These are phyloP conservation scores for Sinohyriopsis cumingii DNA, from an alignment of 2,888 invertebrate genomes.

Conservation along the genomic window DNA sequence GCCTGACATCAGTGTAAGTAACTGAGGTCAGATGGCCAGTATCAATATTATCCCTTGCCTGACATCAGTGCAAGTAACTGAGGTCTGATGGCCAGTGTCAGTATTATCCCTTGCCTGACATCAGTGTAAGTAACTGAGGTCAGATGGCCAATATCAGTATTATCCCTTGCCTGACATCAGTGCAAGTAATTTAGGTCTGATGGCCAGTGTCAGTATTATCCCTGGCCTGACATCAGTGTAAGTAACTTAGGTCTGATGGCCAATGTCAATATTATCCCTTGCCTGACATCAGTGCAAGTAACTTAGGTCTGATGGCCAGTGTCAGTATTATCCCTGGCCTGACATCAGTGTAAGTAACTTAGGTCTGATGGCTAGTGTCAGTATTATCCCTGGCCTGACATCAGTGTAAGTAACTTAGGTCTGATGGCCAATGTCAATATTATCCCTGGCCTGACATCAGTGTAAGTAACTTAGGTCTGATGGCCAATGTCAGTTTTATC, in stretches of 20 bases:
- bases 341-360: slow-evolving; percentile 81
- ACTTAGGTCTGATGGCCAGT: slow-evolving; percentile 87
- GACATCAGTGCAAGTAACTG: slow-evolving; percentile 77
- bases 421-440: slow-evolving; percentile 97
- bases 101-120: slow-evolving; percentile 90
- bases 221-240: slow-evolving; percentile 89
- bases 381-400: slow-evolving; percentile 90
- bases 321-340: slow-evolving; percentile 94
- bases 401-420: slow-evolving; percentile 81
- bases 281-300: slow-evolving; percentile 85
- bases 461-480: slow-evolving; percentile 80
- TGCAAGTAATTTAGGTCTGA: slow-evolving; percentile 80
- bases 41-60: slow-evolving; percentile 94
- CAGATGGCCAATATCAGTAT: slow-evolving; percentile 97
- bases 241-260: slow-evolving; percentile 83
- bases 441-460: slow-evolving; percentile 89
- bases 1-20: slow-evolving; percentile 85
- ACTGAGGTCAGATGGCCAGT: slow-evolving; percentile 87
- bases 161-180: slow-evolving; percentile 89
- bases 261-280: slow-evolving; percentile 95
- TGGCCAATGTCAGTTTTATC: slow-evolving; percentile 96
- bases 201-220: slow-evolving; percentile 96
- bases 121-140: slow-evolving; percentile 81
- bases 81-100: slow-evolving; percentile 93
- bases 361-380: slow-evolving; percentile 93